Conservation (phyloP, 2,888 invertebrate genomes). For the Ceriagrion tenellum region DNA sequence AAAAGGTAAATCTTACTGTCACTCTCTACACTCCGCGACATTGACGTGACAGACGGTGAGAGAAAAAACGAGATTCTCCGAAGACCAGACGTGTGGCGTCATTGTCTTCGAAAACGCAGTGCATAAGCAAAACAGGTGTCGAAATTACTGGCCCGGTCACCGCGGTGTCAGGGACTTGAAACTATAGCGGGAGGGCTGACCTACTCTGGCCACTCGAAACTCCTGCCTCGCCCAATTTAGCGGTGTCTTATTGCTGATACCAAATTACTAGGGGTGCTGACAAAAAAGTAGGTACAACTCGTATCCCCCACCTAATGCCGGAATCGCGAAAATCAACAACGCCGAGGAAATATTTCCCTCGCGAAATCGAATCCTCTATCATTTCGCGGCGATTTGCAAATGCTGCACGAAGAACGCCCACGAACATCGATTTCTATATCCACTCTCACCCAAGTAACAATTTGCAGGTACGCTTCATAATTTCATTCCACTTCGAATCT, state of each 20-base stretch:
- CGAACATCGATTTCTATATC: not conserved
- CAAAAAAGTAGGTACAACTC: too few species aligned
- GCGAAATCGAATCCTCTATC: not conserved
- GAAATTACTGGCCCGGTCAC: not conserved
- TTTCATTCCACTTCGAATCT: not conserved
- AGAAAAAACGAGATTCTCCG: not conserved
- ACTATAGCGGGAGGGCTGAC: not conserved
- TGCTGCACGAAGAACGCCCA: not conserved
- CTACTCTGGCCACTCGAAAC: not conserved
- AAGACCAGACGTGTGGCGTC: not conserved
- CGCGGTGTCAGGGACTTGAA: not conserved
- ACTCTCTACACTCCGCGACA: not conserved
- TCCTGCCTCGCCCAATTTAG: not conserved
- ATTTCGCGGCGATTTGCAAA: not conserved
- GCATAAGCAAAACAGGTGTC: not conserved
- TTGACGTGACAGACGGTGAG: not conserved
- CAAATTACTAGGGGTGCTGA: too few species aligned
- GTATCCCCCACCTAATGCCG: not conserved
- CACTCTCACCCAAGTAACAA: not conserved
- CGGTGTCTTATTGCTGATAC: too few species aligned
- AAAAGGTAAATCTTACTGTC: not conserved
- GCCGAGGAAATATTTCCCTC: not conserved
- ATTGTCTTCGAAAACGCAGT: not conserved
- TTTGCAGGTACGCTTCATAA: not conserved
- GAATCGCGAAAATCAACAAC: slow-evolving; percentile 10